Evolutionary conservation across 2,888 invertebrate genomes (phyloP), one percentile per base, ranked within the genome.

Genomic region (Apeira syringaria): DNA sequence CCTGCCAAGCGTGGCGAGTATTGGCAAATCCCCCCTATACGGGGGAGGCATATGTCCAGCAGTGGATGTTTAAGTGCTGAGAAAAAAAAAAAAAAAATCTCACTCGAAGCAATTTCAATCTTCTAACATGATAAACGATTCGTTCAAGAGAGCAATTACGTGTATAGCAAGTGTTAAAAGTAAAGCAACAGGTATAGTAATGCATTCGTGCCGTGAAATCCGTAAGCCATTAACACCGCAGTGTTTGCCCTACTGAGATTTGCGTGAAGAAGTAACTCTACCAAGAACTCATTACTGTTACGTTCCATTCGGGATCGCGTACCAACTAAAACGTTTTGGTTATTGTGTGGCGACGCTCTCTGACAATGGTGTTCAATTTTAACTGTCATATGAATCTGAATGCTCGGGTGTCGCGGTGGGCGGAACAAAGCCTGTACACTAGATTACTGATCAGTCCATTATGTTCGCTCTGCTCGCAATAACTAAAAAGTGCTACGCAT

Each of bases 111-210:
- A 54, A 65, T 74, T 76, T 72, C 68, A 80, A 74, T 74, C 64
- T 65, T 67, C 68, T 74, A 73, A 79, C 74, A 76, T 76, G 80
- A 83, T 83, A 84, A 82, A 77, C 79, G 77, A 85, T 85, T 85
- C 74, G 85, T 81, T 83, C 80, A 55, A 74, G 77, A 60, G 68
- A 65, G 70, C 78, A 84, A 85, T 86, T 84, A 85, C 69, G 56
- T 57, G 41, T 64, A 54, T 51, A 53, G 65, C 59, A 66, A n/a
- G 68, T 64, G 68, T 50, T 50, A 60, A 68, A 67, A 65, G 67
- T 72, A 70, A 66, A 56, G 65, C 69, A 69, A 62, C 56, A 59
- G 48, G 60, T 58, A 58, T 52, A 60, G 59, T 59, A 68, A 67
- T 66, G 66, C 67, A 64, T 61, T 65, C 61, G 56, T 56, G 47